phyloP scores from a whole-genome alignment of 2,797 vertebrate genomes.

The Alauda arvensis region DNA sequence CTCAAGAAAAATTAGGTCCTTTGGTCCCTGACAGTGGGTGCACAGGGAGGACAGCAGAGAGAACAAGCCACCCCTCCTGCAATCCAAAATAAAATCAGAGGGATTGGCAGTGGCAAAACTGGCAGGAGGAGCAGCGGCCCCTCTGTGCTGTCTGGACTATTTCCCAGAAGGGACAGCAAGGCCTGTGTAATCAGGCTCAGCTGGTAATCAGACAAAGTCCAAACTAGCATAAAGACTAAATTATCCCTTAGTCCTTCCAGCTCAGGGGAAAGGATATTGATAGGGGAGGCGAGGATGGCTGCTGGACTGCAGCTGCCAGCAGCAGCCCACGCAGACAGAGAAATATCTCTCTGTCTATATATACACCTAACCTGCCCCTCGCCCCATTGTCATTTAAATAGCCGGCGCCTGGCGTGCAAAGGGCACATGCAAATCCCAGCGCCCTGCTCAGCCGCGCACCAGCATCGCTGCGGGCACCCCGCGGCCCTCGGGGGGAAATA shows the following conservation, averaged over 20 bases:
- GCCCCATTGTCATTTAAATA: slow-evolving; percentile 8
- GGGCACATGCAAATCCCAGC: neutral
- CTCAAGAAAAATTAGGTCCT: neutral
- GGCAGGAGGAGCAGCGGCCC: neutral
- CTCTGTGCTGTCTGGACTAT: neutral
- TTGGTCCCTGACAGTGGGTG: neutral
- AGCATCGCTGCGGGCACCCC: neutral
- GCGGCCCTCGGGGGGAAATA: neutral
- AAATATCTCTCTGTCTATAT: neutral
- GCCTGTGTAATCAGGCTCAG: slow-evolving; percentile 71
- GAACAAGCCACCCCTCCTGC: neutral
- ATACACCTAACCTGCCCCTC: neutral
- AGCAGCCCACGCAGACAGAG: slow-evolving; percentile 5
- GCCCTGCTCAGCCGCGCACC: neutral
- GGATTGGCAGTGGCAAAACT: neutral
- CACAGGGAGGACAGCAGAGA: neutral
- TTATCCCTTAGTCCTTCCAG: slow-evolving; percentile 60
- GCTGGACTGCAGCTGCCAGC: slow-evolving; percentile 54
- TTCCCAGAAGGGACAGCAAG: slow-evolving; percentile 57
- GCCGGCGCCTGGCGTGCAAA: neutral
- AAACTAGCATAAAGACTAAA: slow-evolving; percentile 61
- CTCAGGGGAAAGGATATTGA: slow-evolving; percentile 58
- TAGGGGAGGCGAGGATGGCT: slow-evolving; percentile 29
- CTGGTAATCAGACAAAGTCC: slow-evolving; percentile 69
- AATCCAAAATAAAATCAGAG: neutral